Conservation (phyloP, 2,888 invertebrate species). For the Ophion obscuratus region DNA sequence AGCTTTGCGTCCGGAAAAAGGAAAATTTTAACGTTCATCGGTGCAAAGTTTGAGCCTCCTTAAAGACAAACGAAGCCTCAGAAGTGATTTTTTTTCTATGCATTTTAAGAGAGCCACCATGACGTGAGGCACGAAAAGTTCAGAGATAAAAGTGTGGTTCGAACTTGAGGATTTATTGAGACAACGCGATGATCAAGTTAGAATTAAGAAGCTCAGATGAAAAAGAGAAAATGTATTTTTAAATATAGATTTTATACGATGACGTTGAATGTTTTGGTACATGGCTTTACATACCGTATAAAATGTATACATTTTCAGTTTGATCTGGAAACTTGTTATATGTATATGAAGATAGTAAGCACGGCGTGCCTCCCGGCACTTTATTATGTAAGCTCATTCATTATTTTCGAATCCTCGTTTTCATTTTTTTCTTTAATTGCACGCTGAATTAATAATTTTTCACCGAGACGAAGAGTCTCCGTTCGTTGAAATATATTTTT, state of each 20-base stretch:
- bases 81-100: neutral
- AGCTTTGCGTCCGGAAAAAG: too few relatives aligned
- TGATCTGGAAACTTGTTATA: slow-evolving; percentile 58
- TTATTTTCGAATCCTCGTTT: slow-evolving; percentile 8
- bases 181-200: slow-evolving; percentile 32
- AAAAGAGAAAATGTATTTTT: slow-evolving; percentile 52
- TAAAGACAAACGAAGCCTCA: too few relatives aligned
- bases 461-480: slow-evolving; percentile 12
- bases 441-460: slow-evolving; percentile 26
- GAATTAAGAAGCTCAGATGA: slow-evolving; percentile 40
- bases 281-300: slow-evolving; percentile 76
- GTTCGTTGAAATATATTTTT: slow-evolving; percentile 24
- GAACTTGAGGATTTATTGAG: slow-evolving; percentile 30
- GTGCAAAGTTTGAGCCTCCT: too few relatives aligned
- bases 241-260: slow-evolving; percentile 66
- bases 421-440: slow-evolving; percentile 11
- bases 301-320: slow-evolving; percentile 62
- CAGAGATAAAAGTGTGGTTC: slow-evolving; percentile 20
- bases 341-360: slow-evolving; percentile 18
- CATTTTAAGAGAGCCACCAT: slow-evolving; percentile 40
- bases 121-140: slow-evolving; percentile 12
- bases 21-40: too few relatives aligned
- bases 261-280: slow-evolving; percentile 72
- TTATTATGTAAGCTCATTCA: slow-evolving; percentile 18
- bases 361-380: slow-evolving; percentile 41